These are phyloP conservation scores for Crotalus viridis DNA, from an alignment of 2,113 vertebrate genomes.

Conservation along the genomic window DNA sequence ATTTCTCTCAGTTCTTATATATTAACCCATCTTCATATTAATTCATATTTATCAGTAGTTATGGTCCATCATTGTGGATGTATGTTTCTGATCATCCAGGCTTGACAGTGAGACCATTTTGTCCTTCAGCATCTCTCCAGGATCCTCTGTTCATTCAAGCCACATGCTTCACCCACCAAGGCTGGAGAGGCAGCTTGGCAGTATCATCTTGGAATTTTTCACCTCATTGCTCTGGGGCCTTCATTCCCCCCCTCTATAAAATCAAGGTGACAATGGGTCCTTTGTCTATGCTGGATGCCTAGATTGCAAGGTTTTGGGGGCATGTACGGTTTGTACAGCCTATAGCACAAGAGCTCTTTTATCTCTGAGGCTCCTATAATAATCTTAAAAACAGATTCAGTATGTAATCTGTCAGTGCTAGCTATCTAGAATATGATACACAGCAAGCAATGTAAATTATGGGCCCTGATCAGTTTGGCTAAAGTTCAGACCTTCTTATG, in stretches of 20 bases:
- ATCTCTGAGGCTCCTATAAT: conserved; percentile 17
- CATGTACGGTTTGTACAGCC: not conserved
- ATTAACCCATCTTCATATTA: not conserved
- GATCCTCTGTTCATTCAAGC: conserved; percentile 24
- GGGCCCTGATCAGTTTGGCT: conserved; percentile 41
- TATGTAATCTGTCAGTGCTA: conserved; percentile 20
- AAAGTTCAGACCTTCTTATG: conserved; percentile 33
- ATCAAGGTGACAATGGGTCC: not conserved
- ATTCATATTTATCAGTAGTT: not conserved
- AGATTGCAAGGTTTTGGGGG: conserved; percentile 20
- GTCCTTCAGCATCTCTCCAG: conserved; percentile 7
- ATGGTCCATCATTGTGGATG: not conserved
- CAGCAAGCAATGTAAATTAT: conserved; percentile 34
- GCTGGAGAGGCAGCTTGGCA: not conserved
- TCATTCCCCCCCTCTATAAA: conserved; percentile 10
- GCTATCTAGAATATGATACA: conserved; percentile 16
- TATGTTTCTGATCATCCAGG: conserved; percentile 12
- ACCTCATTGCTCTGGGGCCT: conserved; percentile 28
- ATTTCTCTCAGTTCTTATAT: not conserved
- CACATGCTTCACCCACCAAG: not conserved
- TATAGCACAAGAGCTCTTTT: conserved; percentile 18
- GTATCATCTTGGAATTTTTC: conserved; percentile 28
- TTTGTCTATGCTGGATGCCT: conserved; percentile 5
- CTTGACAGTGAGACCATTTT: not conserved
- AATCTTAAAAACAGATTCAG: conserved; percentile 26